These are phyloP conservation scores for Synanceia verrucosa DNA, from an alignment of 2,797 vertebrate species.

Conservation along the genomic window DNA sequence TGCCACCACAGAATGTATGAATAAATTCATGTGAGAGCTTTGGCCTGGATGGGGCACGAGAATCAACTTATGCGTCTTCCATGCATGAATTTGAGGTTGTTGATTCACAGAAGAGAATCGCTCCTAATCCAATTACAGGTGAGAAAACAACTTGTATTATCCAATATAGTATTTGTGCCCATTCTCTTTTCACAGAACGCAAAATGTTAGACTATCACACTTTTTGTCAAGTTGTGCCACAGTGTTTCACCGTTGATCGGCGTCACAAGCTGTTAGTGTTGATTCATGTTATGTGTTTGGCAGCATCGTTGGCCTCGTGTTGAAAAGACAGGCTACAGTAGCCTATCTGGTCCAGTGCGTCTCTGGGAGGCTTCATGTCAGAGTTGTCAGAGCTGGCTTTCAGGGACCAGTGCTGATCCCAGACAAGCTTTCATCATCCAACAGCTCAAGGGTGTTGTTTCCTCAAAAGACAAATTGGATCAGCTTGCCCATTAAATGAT, in stretches of 20 bases:
- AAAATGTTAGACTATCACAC: not conserved
- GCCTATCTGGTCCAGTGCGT: constrained; percentile 34
- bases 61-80: constrained; percentile 39
- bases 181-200: not conserved
- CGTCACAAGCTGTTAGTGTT: constrained; percentile 2
- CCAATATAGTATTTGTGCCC: not conserved
- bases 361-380: constrained; percentile 35
- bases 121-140: constrained; percentile 29
- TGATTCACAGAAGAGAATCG: constrained; percentile 38
- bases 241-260: not conserved
- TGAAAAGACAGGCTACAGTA: constrained; percentile 20
- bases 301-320: constrained; percentile 3
- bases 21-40: constrained; percentile 58
- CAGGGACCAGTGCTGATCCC: constrained; percentile 12
- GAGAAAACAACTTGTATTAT: constrained; percentile 9
- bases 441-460: constrained; percentile 33
- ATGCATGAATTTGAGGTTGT: constrained; percentile 45
- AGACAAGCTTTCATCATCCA: constrained; percentile 36
- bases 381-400: constrained; percentile 32
- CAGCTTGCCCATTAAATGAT: constrained; percentile 16
- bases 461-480: constrained; percentile 29
- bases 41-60: constrained; percentile 38
- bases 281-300: constrained; percentile 26
- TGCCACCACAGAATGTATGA: constrained; percentile 61
- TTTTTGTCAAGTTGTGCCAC: not conserved